Conservation (phyloP, 1,140 invertebrate species). For the Sitobion miscanthi region DNA sequence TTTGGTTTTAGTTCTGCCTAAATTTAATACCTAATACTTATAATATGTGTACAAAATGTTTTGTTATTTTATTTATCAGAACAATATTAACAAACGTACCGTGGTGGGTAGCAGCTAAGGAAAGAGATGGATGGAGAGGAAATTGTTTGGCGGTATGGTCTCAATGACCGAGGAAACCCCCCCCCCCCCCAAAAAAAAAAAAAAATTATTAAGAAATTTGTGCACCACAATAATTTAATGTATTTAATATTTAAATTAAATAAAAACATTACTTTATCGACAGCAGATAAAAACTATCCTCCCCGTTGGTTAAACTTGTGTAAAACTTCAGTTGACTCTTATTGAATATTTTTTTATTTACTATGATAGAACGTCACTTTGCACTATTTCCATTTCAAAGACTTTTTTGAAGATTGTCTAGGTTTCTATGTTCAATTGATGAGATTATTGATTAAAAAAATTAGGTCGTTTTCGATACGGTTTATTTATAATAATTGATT, state of each 20-base stretch:
- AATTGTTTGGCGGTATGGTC: too few relatives aligned
- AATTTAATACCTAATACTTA: background rate
- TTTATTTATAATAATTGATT: background rate
- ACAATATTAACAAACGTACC: background rate
- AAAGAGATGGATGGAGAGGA: too few relatives aligned
- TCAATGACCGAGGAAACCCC: too few relatives aligned
- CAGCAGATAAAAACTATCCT: background rate
- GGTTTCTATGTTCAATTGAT: background rate
- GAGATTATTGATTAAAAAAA: background rate
- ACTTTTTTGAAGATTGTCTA: background rate
- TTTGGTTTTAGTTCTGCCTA: background rate
- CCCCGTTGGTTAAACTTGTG: background rate
- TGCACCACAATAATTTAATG: background rate
- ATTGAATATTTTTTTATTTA: background rate
- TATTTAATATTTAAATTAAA: background rate
- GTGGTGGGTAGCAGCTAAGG: too few relatives aligned
- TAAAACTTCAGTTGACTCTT: background rate
- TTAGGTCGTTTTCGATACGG: background rate
- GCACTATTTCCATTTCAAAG: background rate
- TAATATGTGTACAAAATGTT: background rate
- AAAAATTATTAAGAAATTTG: too few relatives aligned
- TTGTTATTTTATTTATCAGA: background rate
- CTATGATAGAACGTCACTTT: background rate
- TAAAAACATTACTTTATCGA: background rate
- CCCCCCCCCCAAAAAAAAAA: too few relatives aligned